Evolutionary conservation across 2,797 vertebrate genomes (phyloP).

Genomic region (Oryzias dopingdopingensis): DNA sequence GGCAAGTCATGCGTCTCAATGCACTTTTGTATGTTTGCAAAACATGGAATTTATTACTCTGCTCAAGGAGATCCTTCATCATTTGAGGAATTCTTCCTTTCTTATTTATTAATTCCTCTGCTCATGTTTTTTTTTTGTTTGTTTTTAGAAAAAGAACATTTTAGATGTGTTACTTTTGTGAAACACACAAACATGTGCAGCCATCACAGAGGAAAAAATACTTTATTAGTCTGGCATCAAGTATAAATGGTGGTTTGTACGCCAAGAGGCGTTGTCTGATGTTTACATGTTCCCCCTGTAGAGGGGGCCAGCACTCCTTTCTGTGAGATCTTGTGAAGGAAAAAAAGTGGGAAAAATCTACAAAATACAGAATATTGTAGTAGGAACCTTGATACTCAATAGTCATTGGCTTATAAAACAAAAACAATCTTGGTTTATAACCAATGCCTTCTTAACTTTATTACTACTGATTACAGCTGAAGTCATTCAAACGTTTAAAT

Average conservation of each 20-base stretch:
- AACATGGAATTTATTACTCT: slow-evolving; percentile 20
- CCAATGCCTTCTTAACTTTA: slow-evolving; percentile 29
- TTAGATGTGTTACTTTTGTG: slow-evolving; percentile 1
- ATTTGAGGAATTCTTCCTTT: slow-evolving; percentile 1
- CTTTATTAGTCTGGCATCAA: slow-evolving; percentile 22
- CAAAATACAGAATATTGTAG: neutral
- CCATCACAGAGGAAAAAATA: neutral
- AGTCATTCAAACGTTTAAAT: neutral
- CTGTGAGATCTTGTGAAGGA: slow-evolving; percentile 13
- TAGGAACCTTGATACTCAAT: slow-evolving; percentile 25
- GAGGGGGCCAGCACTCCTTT: slow-evolving; percentile 69
- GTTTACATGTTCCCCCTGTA: slow-evolving; percentile 51
- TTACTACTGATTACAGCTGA: slow-evolving; percentile 52
- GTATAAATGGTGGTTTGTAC: neutral
- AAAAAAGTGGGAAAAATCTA: slow-evolving; percentile 43
- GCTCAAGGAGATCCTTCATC: slow-evolving; percentile 11
- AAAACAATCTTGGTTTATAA: slow-evolving; percentile 30
- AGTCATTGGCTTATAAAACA: slow-evolving; percentile 26
- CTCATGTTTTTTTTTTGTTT: neutral
- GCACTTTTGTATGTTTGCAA: slow-evolving; percentile 9
- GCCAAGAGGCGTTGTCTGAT: slow-evolving; percentile 6
- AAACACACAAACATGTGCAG: slow-evolving; percentile 5
- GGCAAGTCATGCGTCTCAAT: slow-evolving; percentile 6
- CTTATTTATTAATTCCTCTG: neutral
- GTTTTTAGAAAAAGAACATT: slow-evolving; percentile 3